Base-by-base conservation (phyloP, 2,888 invertebrate species). In the Tipula unca region DNA sequence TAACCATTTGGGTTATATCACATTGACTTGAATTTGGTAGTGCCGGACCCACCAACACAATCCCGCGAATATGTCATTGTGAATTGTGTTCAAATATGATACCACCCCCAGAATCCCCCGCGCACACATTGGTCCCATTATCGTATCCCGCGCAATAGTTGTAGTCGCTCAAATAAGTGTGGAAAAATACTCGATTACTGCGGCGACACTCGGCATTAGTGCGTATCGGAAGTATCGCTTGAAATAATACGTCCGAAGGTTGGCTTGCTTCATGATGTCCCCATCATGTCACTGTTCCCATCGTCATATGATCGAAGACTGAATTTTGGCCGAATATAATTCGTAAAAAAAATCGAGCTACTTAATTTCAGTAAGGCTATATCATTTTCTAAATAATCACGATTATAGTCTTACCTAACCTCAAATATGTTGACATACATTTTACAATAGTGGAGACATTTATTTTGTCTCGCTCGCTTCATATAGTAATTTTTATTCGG, bases 21-120 rank as follows among this genome's bases (percentile, higher is more conserved):
- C 83, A 83, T 29, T 13, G 17, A 25, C 17, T 6, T 4, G 20
- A 20, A 25, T 20, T 82, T 5, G 82, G 82, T 82, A 82, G 0
- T 0, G 86, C 54, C 3, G 85, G 86, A 39, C 86, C 86, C n/a
- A 87, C 25, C 17, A 87, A 87, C 25, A 87, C 87, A 42, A 87
- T 86, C 32, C 87, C 87, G 10, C 87, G 35, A 35, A 35, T 35
- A 35, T 35, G 6, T 6, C 35, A 35, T 35, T 1, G 14, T 14
- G 42, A 42, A 1, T 42, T 14, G 13, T 42, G 14, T 85, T 86
- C 84, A 3, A n/a, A n/a, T n/a, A n/a, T n/a, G n/a, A n/a, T n/a
- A n/a, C n/a, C n/a, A n/a, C n/a, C n/a, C n/a, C n/a, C 93, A 85
- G 92, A 92, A 87, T 92, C 92, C 0, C 92, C 92, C 69, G 92